These are phyloP conservation scores for Eristalis tenax DNA, from an alignment of 2,888 invertebrate species.

Conservation along the genomic window DNA sequence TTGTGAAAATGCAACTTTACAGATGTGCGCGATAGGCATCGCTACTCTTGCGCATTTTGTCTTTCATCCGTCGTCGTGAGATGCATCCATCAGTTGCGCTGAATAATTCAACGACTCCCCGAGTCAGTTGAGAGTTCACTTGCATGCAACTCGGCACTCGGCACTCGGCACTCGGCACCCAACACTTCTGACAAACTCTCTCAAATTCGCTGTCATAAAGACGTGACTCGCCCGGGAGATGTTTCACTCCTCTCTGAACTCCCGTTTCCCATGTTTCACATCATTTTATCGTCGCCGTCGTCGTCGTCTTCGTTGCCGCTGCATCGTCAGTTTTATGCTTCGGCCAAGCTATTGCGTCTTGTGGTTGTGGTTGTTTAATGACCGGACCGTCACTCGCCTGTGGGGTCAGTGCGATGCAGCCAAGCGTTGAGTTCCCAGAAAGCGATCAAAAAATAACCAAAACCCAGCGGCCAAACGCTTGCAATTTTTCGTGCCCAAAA, in stretches of 20 bases:
- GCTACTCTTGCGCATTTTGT: constrained; percentile 40
- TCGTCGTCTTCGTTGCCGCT: background rate
- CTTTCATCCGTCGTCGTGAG: constrained; percentile 3
- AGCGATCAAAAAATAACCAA: background rate
- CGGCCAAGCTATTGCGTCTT: constrained; percentile 19
- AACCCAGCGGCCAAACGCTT: background rate
- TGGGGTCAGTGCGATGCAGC: constrained; percentile 61
- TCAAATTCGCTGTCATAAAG: constrained; percentile 65
- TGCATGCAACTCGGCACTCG: background rate
- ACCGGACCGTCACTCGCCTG: constrained; percentile 42
- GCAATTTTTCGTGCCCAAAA: constrained; percentile 25
- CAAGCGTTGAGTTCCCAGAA: constrained; percentile 51
- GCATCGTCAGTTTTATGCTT: constrained; percentile 15
- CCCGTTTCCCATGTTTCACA: constrained; percentile 61
- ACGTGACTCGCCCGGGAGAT: constrained; percentile 60
- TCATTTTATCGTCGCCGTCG: constrained; percentile 26
- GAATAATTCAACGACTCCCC: constrained; percentile 59
- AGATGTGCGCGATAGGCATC: constrained; percentile 49
- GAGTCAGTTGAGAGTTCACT: background rate
- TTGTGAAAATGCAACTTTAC: constrained; percentile 31
- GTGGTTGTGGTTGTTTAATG: constrained; percentile 32
- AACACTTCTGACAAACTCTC: constrained; percentile 44
- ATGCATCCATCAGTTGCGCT: constrained; percentile 42
- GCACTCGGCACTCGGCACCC: background rate
- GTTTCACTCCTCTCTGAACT: constrained; percentile 41